phyloP scores from a whole-genome alignment of 1,140 invertebrate species.

The Drosophila ironensis region DNA sequence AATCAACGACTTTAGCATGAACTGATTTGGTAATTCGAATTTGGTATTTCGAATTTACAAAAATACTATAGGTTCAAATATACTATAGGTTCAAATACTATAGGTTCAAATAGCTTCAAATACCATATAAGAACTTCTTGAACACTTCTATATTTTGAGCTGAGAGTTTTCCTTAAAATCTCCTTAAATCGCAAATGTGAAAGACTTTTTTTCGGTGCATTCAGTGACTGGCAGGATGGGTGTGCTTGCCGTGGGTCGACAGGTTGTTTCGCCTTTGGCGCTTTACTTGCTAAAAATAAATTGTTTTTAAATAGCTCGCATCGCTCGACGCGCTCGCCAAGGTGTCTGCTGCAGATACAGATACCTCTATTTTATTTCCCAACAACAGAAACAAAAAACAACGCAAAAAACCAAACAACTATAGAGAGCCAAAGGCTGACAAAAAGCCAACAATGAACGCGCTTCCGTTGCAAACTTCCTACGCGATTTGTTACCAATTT shows the following conservation, averaged over 20 bases:
- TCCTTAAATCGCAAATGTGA: too few relatives aligned
- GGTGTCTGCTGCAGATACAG: slow-evolving; percentile 26
- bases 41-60: too few relatives aligned
- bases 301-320: slow-evolving; percentile 76
- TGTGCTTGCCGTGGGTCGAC: slow-evolving; percentile 33
- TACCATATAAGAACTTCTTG: too few relatives aligned
- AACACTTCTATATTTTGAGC: too few relatives aligned
- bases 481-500: slow-evolving; percentile 70
- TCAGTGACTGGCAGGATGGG: not conserved
- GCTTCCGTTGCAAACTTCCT: slow-evolving; percentile 49
- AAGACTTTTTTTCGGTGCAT: not conserved
- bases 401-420: slow-evolving; percentile 26
- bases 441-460: slow-evolving; percentile 63
- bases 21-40: too few relatives aligned
- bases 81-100: too few relatives aligned
- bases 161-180: too few relatives aligned
- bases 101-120: too few relatives aligned
- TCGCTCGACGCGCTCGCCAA: slow-evolving; percentile 33
- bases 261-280: slow-evolving; percentile 60
- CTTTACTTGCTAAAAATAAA: slow-evolving; percentile 73
- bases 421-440: slow-evolving; percentile 20
- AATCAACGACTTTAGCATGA: too few relatives aligned
- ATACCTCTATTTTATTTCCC: slow-evolving; percentile 22
- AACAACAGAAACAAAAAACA: slow-evolving; percentile 10
- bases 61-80: too few relatives aligned